Conservation (phyloP, 1,140 invertebrate genomes). For the Drosophila tropicalis region DNA sequence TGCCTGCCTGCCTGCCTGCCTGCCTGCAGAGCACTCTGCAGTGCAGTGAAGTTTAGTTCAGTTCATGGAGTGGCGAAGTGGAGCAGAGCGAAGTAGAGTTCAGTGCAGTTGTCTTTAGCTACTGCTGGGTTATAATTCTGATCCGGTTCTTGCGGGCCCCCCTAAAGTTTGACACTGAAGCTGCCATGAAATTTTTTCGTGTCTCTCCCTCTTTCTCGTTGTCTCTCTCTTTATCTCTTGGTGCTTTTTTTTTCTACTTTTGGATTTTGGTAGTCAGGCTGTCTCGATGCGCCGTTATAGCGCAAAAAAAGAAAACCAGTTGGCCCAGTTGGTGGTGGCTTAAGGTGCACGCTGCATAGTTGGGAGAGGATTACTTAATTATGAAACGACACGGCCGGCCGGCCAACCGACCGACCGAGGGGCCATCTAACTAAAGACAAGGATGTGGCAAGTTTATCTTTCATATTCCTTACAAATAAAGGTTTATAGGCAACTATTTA, state of each 20-base stretch:
- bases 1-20: no score
- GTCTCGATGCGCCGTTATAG: conserved; percentile 64
- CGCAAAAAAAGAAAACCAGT: conserved; percentile 51
- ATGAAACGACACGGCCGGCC: conserved; percentile 56
- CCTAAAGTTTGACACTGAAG: conserved; percentile 1
- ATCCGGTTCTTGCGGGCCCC: conserved; percentile 25
- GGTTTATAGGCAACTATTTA: conserved; percentile 5
- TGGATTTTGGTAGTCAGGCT: conserved; percentile 49
- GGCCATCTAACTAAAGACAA: conserved; percentile 19
- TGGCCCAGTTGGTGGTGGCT: conserved; percentile 57
- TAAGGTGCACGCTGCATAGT: conserved; percentile 69
- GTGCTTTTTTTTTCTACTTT: conserved; percentile 48
- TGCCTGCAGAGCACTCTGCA: not conserved
- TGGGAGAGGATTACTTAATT: conserved; percentile 74
- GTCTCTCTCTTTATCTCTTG: conserved; percentile 42
- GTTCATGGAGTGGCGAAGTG: not conserved
- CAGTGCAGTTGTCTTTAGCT: conserved; percentile 15
- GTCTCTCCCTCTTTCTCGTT: conserved; percentile 26
- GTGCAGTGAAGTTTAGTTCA: conserved; percentile 1
- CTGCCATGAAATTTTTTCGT: conserved; percentile 8
- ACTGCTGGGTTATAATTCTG: conserved; percentile 17
- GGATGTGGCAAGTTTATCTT: conserved; percentile 9
- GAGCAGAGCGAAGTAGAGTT: not conserved
- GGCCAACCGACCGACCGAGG: conserved; percentile 13
- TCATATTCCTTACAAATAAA: conserved; percentile 5